phyloP scores from a whole-genome alignment of 2,888 invertebrate species.

The Tuta absoluta region DNA sequence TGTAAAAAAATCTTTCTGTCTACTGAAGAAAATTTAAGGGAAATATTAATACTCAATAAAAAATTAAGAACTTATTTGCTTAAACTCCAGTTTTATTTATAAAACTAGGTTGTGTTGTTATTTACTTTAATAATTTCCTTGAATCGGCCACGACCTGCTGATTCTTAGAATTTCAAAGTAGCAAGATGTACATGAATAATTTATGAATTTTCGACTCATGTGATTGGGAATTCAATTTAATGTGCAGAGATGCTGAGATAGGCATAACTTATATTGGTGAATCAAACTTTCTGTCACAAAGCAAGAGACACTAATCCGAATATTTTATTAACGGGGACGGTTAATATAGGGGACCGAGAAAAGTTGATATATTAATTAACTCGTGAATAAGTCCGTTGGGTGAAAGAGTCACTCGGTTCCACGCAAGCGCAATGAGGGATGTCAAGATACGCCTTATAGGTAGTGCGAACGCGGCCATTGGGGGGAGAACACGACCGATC shows the following conservation, averaged over 20 bases:
- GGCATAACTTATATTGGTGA: background rate
- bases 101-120: too few species aligned
- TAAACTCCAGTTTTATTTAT: too few species aligned
- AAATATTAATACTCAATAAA: too few species aligned
- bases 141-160: too few species aligned
- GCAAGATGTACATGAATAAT: too few species aligned
- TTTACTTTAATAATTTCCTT: too few species aligned
- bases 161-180: too few species aligned
- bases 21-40: background rate
- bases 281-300: conserved; percentile 13
- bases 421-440: conserved; percentile 70
- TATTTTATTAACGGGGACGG: conserved; percentile 74
- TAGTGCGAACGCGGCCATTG: conserved; percentile 66
- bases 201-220: too few species aligned
- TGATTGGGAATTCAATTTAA: too few species aligned
- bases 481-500: conserved; percentile 52
- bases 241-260: too few species aligned
- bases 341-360: conserved; percentile 70
- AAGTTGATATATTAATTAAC: conserved; percentile 81
- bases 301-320: conserved; percentile 51
- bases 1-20: background rate
- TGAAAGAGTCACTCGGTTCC: conserved; percentile 72
- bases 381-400: conserved; percentile 75
- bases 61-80: too few species aligned
- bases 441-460: conserved; percentile 65